Conservation (phyloP, 2,888 invertebrate genomes). For the Chalcosyrphus nemorum region DNA sequence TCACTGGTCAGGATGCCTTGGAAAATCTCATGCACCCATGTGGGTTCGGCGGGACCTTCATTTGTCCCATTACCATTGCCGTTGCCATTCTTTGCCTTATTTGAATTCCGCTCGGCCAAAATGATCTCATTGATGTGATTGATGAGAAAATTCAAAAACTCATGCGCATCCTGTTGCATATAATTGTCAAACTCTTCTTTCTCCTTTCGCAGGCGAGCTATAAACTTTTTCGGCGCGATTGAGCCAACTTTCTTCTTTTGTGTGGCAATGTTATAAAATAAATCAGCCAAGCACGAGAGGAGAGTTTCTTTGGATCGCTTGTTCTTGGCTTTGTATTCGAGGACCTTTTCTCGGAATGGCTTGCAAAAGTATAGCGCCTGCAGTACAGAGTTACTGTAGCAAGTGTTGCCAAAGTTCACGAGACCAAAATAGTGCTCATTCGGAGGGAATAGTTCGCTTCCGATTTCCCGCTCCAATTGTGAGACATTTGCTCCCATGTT, state of each 20-base stretch:
- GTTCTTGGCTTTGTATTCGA: constrained; percentile 98
- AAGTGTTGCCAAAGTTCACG: constrained; percentile 99
- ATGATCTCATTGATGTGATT: constrained; percentile 99
- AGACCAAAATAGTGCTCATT: constrained; percentile 99
- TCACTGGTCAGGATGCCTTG: constrained; percentile 99
- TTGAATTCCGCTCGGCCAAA: constrained; percentile 86
- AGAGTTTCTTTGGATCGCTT: constrained; percentile 98
- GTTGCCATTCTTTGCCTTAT: constrained; percentile 74
- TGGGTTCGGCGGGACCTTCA: constrained; percentile 89
- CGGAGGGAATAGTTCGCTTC: constrained; percentile 98
- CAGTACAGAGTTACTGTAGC: constrained; percentile 99
- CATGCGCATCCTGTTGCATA: constrained; percentile 99
- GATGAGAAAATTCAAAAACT: constrained; percentile 99
- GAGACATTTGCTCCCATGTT: constrained; percentile 98
- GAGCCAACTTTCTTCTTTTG: constrained; percentile 99
- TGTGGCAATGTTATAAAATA: constrained; percentile 99
- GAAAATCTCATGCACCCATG: constrained; percentile 99
- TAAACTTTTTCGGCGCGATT: constrained; percentile 99
- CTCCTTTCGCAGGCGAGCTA: constrained; percentile 98
- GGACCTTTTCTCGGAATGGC: constrained; percentile 98
- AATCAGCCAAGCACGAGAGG: constrained; percentile 98
- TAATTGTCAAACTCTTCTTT: constrained; percentile 99
- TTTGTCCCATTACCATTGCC: constrained; percentile 69
- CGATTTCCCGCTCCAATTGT: constrained; percentile 99
- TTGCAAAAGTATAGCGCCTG: constrained; percentile 99